A percentile compares a stretch with the other conserved stretches of the same genome.
Evolutionary conservation across 2,113 vertebrate species (phyloP).

Genomic region (human (Homo sapiens)): DNA sequence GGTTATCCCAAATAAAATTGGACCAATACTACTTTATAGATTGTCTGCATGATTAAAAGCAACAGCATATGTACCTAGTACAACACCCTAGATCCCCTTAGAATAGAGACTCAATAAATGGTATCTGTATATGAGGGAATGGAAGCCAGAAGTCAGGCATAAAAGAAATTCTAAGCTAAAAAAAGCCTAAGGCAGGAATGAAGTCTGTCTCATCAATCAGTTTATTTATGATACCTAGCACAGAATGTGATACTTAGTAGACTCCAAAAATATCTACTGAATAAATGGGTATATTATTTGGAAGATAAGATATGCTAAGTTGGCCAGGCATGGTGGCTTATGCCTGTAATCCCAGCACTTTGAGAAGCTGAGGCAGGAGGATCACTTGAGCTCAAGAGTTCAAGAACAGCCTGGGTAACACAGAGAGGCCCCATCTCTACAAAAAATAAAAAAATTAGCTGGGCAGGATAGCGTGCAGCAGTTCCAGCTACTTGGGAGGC

Average conservation of each 20-base stretch:
- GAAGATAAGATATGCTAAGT: background rate
- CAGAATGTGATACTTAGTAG: background rate
- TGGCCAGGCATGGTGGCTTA: background rate
- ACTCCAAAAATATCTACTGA: background rate
- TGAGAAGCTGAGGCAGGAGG: no score
- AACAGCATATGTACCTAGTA: background rate
- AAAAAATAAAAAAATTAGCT: no score
- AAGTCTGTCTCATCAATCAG: background rate
- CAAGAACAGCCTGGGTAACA: no score
- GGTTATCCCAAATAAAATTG: background rate
- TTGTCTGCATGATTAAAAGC: background rate
- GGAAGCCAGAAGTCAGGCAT: background rate
- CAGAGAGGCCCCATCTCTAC: no score
- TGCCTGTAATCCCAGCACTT: no score
- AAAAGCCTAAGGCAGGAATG: background rate
- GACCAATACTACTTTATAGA: background rate
- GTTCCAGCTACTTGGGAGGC: no score
- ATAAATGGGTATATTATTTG: background rate
- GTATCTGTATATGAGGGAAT: background rate
- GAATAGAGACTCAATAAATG: background rate
- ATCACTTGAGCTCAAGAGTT: no score
- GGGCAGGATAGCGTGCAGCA: no score
- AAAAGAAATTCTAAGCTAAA: background rate
- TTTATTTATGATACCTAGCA: background rate
- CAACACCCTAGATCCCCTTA: background rate